These are phyloP conservation scores for Phania funesta DNA, from an alignment of 2,888 invertebrate genomes.

Conservation along the genomic window DNA sequence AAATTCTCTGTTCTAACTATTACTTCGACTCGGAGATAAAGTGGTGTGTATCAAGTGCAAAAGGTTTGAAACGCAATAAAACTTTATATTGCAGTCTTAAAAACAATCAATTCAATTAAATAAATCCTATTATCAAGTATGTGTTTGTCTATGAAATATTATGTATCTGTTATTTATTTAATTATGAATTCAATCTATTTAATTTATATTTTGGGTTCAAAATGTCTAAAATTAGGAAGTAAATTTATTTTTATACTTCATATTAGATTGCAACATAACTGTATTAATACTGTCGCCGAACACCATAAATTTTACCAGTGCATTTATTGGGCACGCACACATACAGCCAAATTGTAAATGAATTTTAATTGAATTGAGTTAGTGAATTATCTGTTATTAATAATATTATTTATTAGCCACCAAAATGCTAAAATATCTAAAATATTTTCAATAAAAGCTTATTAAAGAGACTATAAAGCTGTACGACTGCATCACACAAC, in stretches of 20 bases:
- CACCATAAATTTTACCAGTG: no score
- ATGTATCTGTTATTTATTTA: not conserved
- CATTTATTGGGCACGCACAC: no score
- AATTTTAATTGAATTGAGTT: conserved; percentile 4
- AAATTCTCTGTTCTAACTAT: no score
- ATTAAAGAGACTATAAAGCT: no score
- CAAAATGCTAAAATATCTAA: not conserved
- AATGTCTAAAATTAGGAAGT: conserved; percentile 47
- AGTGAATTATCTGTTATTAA: conserved; percentile 6
- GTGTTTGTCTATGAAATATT: not conserved
- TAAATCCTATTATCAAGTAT: not conserved
- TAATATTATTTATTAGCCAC: conserved; percentile 32
- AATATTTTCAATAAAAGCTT: not conserved
- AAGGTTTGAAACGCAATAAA: no score
- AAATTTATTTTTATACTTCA: conserved; percentile 48
- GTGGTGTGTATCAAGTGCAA: no score
- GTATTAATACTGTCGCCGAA: no score
- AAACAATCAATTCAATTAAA: no score
- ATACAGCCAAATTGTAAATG: not conserved
- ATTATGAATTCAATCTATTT: conserved; percentile 31
- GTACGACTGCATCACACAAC: no score
- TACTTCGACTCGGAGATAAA: no score
- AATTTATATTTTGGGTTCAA: conserved; percentile 27
- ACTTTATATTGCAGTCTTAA: no score
- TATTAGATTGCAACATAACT: conserved; percentile 13